Percentiles rank a stretch among this genome's conserved stretches.
phyloP scores from a whole-genome alignment of 2,888 invertebrate species.

The Philhelius pedissequus region DNA sequence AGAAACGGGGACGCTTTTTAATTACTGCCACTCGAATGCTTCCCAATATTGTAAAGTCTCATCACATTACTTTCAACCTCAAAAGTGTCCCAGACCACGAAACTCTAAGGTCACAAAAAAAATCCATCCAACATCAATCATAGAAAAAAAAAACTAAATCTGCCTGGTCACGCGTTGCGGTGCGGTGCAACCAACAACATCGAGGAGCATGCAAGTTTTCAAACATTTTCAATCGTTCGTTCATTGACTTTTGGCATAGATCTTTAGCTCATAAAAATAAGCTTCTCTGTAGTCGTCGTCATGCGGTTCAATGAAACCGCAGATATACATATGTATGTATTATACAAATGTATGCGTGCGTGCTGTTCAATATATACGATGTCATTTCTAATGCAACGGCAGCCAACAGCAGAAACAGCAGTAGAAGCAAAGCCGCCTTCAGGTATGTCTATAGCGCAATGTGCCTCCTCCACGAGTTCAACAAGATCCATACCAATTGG shows the following conservation, averaged over 20 bases:
- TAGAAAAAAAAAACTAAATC: slow-evolving; percentile 3
- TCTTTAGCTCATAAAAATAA: slow-evolving; percentile 55
- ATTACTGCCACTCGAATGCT: neutral
- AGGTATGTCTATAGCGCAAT: neutral
- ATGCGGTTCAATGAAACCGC: slow-evolving; percentile 59
- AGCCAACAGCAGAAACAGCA: neutral
- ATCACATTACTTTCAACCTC: slow-evolving; percentile 39
- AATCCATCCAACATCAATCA: slow-evolving; percentile 2
- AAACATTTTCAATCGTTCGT: slow-evolving; percentile 44
- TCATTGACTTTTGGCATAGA: slow-evolving; percentile 68
- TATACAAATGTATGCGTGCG: slow-evolving; percentile 9
- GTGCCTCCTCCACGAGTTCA: slow-evolving; percentile 4
- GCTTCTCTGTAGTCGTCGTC: slow-evolving; percentile 37
- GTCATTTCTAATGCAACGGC: slow-evolving; percentile 17
- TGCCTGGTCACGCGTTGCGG: neutral
- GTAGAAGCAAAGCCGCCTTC: slow-evolving; percentile 4
- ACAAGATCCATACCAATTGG: slow-evolving; percentile 7
- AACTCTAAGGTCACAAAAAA: slow-evolving; percentile 35
- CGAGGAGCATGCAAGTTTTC: slow-evolving; percentile 49
- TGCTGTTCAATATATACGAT: slow-evolving; percentile 35
- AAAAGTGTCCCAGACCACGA: slow-evolving; percentile 53
- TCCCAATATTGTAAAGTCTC: neutral
- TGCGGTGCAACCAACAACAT: neutral
- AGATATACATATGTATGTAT: neutral
- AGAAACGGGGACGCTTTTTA: slow-evolving; percentile 8